Evolutionary conservation across 1,140 invertebrate genomes (phyloP), one percentile per base, ranked within the genome.

Genomic region (Pseudomyrmex dendroicus): DNA sequence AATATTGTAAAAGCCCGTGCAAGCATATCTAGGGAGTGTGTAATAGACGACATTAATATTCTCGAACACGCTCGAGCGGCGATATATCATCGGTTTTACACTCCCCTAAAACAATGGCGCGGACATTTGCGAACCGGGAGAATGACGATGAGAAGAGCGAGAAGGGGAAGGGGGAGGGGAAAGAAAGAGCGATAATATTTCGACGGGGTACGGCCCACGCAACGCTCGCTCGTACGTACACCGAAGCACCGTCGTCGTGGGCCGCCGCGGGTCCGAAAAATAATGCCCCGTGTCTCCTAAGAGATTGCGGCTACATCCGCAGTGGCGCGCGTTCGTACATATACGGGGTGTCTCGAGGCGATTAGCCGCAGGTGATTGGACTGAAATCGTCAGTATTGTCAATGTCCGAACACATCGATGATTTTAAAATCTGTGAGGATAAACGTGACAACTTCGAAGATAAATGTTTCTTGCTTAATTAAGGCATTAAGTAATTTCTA

Each of bases 81-180:
- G 87, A 88, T 88, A 88, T 88, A 88, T 88, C 86, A 88, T 88
- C 78, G 84, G 83, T 72, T 88, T 88, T 85, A 84, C 83, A 88
- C 86, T 88, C 87, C 87, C 86, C 86, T 88, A 88, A 88, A 83
- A 88, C 87, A 88, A 88, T 88, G 87, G 87, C 73, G 83, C 77
- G 35, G 72, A 76, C 85, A 80, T 84, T 70, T 57, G 70, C 46
- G 56, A 52, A 8, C n/a, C 17, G 13, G 44, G 2, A 35, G 35
- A 35, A 35, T 35, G 35, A 35, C 35, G 35, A 35, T 7, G 35
- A 20, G 35, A 35, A 35, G 35, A 61, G 25, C 8, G 22, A 13
- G 9, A 44, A 15, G 35, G 35, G n/a, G 44, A 13, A 15, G 54
- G 3, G 17, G 54, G 17, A 22, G 17, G 25, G 13, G 68, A 22